Conservation (phyloP, 2,797 vertebrate genomes). For the Bovichtus variegatus region DNA sequence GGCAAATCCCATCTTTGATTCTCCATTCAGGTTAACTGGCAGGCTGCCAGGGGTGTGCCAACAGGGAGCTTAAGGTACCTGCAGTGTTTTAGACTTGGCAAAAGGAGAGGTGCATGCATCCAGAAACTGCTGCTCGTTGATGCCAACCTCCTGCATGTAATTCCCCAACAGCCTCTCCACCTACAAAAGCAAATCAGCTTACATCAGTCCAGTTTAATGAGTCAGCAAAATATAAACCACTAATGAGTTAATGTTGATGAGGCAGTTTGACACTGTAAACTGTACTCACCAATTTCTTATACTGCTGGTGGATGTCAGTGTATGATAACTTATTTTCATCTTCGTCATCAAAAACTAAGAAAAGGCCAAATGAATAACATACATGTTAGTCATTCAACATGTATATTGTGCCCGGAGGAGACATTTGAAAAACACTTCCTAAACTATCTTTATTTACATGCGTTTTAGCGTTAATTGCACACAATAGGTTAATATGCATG, state of each 20-base stretch:
- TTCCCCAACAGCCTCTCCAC: conserved; percentile 94
- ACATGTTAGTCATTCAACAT: neutral
- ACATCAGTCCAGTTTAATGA: conserved; percentile 37
- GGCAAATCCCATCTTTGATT: conserved; percentile 45
- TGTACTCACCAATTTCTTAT: conserved; percentile 94
- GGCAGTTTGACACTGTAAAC: neutral
- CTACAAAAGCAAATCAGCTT: conserved; percentile 78
- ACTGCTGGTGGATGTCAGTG: conserved; percentile 97
- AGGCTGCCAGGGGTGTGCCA: conserved; percentile 26
- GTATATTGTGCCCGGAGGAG: neutral
- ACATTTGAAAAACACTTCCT: neutral
- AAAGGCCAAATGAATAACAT: neutral
- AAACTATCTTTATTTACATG: neutral
- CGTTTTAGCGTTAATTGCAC: too few species aligned
- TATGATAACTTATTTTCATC: conserved; percentile 98
- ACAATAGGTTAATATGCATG: neutral
- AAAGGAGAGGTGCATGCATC: conserved; percentile 93
- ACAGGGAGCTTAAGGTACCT: conserved; percentile 85
- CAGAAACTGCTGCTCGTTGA: conserved; percentile 96
- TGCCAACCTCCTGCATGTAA: conserved; percentile 97
- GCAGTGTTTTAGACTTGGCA: conserved; percentile 91
- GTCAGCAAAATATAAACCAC: conserved; percentile 38
- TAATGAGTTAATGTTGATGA: neutral
- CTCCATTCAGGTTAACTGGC: conserved; percentile 48
- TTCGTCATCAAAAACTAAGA: conserved; percentile 96